A percentile compares a stretch with the other conserved stretches of the same genome.
Evolutionary conservation across 2,888 invertebrate genomes (phyloP).

Genomic region (Gnatocerus cornutus): DNA sequence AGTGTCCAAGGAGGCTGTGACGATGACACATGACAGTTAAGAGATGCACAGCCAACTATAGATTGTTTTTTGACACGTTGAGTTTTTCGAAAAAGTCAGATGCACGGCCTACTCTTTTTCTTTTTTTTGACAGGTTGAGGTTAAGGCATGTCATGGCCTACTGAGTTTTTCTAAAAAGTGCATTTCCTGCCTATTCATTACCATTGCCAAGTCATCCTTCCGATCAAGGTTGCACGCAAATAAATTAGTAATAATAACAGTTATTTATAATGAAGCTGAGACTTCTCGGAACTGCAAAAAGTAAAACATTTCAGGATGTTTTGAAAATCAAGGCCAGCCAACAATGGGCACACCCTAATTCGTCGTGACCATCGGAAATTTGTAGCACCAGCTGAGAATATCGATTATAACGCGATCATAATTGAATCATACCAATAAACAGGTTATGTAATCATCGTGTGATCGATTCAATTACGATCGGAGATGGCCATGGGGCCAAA

Average conservation of each 20-base stretch:
- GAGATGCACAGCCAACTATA: no score
- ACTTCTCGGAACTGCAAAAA: conserved; percentile 10
- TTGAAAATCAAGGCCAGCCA: conserved; percentile 25
- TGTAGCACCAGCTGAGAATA: background rate
- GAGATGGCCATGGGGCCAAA: no score
- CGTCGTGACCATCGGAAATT: conserved; percentile 21
- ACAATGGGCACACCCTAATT: conserved; percentile 28
- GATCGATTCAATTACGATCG: no score
- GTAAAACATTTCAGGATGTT: conserved; percentile 1
- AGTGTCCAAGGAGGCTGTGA: no score
- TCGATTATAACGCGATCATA: background rate
- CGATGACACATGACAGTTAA: no score
- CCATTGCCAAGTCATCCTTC: conserved; percentile 7
- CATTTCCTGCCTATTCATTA: conserved; percentile 6
- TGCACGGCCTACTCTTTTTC: no score
- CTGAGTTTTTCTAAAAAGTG: background rate
- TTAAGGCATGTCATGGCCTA: no score
- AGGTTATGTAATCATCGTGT: conserved; percentile 1
- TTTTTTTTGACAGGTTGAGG: no score
- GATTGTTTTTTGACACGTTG: no score
- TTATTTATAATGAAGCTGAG: conserved; percentile 5
- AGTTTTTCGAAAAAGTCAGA: no score
- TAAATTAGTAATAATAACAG: conserved; percentile 6
- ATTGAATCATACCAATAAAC: background rate
- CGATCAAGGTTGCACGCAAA: conserved; percentile 20